A percentile compares a stretch with the other conserved stretches of the same genome.
phyloP scores from a whole-genome alignment of 2,888 invertebrate species.

The Conistra vaccinii region DNA sequence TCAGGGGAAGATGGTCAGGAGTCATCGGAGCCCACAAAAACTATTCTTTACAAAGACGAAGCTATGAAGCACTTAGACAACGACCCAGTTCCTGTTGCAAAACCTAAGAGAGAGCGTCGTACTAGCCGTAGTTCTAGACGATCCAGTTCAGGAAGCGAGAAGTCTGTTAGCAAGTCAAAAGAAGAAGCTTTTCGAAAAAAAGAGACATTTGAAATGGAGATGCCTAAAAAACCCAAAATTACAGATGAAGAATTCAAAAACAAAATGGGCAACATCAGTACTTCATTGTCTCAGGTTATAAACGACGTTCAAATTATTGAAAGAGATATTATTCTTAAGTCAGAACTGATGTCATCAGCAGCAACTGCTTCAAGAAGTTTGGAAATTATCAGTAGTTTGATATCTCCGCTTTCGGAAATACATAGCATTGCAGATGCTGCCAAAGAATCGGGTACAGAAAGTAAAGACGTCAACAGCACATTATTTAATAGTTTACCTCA shows the following conservation, averaged over 20 bases:
- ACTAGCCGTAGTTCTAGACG: slow-evolving; percentile 85
- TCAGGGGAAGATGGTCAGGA: slow-evolving; percentile 79
- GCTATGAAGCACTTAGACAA: slow-evolving; percentile 62
- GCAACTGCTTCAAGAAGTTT: slow-evolving; percentile 92
- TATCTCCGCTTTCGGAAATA: slow-evolving; percentile 92
- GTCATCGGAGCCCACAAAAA: slow-evolving; percentile 80
- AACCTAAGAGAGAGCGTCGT: slow-evolving; percentile 80
- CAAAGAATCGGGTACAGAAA: slow-evolving; percentile 83
- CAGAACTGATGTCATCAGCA: slow-evolving; percentile 92
- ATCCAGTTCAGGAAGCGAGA: slow-evolving; percentile 88
- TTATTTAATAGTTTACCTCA: slow-evolving; percentile 90
- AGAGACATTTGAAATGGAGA: slow-evolving; percentile 60
- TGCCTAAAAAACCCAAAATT: slow-evolving; percentile 62
- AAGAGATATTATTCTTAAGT: slow-evolving; percentile 92
- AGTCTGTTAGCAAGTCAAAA: slow-evolving; percentile 81
- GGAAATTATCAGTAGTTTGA: slow-evolving; percentile 91
- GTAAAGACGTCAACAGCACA: slow-evolving; percentile 84
- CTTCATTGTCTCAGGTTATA: slow-evolving; percentile 85
- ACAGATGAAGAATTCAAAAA: slow-evolving; percentile 76
- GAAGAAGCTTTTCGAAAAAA: slow-evolving; percentile 76
- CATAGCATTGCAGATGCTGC: slow-evolving; percentile 91
- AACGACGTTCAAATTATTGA: slow-evolving; percentile 91
- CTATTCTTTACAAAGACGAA: slow-evolving; percentile 80
- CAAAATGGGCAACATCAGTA: slow-evolving; percentile 74
- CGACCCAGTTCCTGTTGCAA: slow-evolving; percentile 66